Percentiles rank a stretch among this genome's conserved stretches.
These are phyloP conservation scores for Sminthopsis crassicaudata DNA, from an alignment of 2,113 vertebrate genomes.

Conservation along the genomic window DNA sequence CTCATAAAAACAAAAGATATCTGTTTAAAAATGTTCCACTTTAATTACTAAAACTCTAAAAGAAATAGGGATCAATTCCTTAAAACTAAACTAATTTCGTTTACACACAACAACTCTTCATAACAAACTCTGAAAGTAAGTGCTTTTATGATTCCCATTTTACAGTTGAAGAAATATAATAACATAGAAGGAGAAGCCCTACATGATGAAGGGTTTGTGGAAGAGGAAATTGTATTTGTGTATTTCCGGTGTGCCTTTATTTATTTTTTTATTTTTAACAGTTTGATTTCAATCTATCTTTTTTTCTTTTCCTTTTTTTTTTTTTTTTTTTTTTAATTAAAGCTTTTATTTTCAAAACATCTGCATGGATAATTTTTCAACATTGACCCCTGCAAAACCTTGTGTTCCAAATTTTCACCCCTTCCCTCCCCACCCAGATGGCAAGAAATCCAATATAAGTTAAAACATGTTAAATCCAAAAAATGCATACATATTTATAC, in stretches of 20 bases:
- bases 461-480: too few species aligned
- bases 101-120: neutral
- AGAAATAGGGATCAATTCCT: neutral
- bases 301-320: too few species aligned
- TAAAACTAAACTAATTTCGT: neutral
- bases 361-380: too few species aligned
- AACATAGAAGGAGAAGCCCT: neutral
- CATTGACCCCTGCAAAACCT: too few species aligned
- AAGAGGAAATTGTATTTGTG: neutral
- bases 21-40: neutral
- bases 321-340: too few species aligned
- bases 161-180: neutral
- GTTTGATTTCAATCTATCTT: neutral
- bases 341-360: too few species aligned
- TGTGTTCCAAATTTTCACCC: too few species aligned
- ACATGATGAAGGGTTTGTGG: neutral
- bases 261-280: neutral
- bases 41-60: neutral
- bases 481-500: too few species aligned
- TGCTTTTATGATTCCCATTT: neutral
- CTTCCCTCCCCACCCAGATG: too few species aligned
- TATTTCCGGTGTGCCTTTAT: neutral
- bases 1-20: neutral
- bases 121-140: neutral
- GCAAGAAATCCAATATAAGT: too few species aligned